phyloP scores from a whole-genome alignment of 2,113 vertebrate species.

The Psilopsiagon aurifrons region DNA sequence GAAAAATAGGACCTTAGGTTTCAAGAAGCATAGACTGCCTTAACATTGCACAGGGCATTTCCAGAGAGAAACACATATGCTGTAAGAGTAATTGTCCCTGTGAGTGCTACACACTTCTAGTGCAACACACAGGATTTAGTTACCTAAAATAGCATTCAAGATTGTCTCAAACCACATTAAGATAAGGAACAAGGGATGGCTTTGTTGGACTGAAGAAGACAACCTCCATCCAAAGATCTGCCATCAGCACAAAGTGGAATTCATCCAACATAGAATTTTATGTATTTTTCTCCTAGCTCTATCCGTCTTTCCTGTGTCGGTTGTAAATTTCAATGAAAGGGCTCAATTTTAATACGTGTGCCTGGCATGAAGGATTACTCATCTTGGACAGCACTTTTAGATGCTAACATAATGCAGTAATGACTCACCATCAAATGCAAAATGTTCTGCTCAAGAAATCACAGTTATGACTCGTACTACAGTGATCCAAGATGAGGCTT shows the following conservation, averaged over 20 bases:
- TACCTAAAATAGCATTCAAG: neutral
- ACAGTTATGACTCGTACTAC: neutral
- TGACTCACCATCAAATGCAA: slow-evolving; percentile 22
- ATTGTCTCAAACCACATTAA: neutral
- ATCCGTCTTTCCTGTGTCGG: neutral
- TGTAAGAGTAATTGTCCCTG: neutral
- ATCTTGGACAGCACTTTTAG: neutral
- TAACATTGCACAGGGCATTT: neutral
- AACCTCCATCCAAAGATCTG: neutral
- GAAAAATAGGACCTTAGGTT: neutral
- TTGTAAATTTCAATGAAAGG: neutral
- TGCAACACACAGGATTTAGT: neutral
- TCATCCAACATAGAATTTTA: neutral
- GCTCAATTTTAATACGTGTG: neutral
- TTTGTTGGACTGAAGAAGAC: neutral
- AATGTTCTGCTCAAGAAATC: slow-evolving; percentile 13
- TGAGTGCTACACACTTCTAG: neutral
- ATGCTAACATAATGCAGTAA: neutral
- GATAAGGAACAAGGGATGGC: neutral
- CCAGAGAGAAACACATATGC: neutral
- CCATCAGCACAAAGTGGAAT: neutral
- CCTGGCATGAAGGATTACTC: neutral
- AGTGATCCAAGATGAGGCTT: neutral
- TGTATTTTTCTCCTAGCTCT: neutral
- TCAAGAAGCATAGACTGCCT: neutral